phyloP scores from a whole-genome alignment of 2,797 vertebrate genomes.

The Telmatherina bonti region DNA sequence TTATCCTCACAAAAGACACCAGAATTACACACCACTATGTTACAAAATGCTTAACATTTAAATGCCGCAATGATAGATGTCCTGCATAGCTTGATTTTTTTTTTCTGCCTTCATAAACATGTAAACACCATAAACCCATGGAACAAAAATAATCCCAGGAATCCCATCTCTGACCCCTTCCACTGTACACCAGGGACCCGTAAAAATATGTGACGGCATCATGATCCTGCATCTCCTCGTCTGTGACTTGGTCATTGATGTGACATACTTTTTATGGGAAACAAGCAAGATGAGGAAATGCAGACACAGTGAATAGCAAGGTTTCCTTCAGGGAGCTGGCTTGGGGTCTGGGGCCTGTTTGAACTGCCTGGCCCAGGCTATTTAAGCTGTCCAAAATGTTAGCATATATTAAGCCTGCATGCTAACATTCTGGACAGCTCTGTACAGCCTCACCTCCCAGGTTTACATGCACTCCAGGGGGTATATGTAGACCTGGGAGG shows the following conservation, averaged over 20 bases:
- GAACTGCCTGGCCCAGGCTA: conserved; percentile 56
- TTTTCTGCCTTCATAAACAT: conserved; percentile 37
- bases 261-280: conserved; percentile 61
- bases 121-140: conserved; percentile 57
- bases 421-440: conserved; percentile 1
- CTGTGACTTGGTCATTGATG: conserved; percentile 36
- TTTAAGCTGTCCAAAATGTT: conserved; percentile 57
- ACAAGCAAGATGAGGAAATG: conserved; percentile 64
- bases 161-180: conserved; percentile 53
- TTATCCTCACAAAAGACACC: conserved; percentile 22
- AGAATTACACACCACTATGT: conserved; percentile 8
- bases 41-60: conserved; percentile 15
- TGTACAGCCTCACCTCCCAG: background rate
- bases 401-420: conserved; percentile 19
- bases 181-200: conserved; percentile 38
- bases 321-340: conserved; percentile 59
- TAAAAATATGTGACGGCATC: conserved; percentile 33
- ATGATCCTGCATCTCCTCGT: conserved; percentile 64
- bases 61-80: conserved; percentile 20
- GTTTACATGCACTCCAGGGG: conserved; percentile 21
- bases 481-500: conserved; percentile 33
- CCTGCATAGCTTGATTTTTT: conserved; percentile 5
- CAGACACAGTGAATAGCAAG: conserved; percentile 56
- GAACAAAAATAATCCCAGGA: conserved; percentile 62
- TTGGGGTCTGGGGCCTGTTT: conserved; percentile 54